Evolutionary conservation across 2,113 vertebrate genomes (phyloP), one percentile per base, ranked within the genome.

Genomic region (Anoura caudifer): DNA sequence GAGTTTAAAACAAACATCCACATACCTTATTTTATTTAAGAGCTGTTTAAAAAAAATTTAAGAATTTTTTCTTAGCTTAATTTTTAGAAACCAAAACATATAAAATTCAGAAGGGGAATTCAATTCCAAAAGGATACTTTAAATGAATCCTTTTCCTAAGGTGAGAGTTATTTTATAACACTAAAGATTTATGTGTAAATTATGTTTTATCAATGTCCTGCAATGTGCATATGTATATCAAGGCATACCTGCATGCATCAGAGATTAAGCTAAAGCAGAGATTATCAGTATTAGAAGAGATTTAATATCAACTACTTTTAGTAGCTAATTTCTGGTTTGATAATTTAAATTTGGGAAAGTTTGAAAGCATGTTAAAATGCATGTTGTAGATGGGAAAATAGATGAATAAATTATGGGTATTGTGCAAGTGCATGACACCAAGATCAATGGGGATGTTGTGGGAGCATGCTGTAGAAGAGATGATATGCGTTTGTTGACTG

Each of bases 121-220:
- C 67, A 72, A 26, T 91, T 96, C 95, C 70, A 86, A 91, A 90
- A 95, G 87, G 54, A 82, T 94, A 61, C 31, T 54, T 86, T 72
- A 67, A 84, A 14, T 92, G 72, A 84, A 31, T 90, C 50, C 61
- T 72, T 91, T 94, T 94, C 47, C 87, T 82, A 88, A 72, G 61
- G 63, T 94, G 82, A 95, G 67, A 92, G 45, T 82, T 90, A 20
- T 97, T 95, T 91, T 38, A 54, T 75, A 91, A 59, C 1, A 19
- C 72, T 41, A 50, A 94, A 65, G 36, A 43, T 85, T 73, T 76
- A 4, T 61, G 52, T 91, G 3, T 94, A 91, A 36, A 45, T 79
- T 87, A 20, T 81, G 33, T 70, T 92, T 84, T 45, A 7, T 31
- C 28, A 79, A 15, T 92, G 43, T 54, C 76, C 65, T 85, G 4